Base-by-base conservation (phyloP, 2,797 vertebrate species). In the Manis javanica region DNA sequence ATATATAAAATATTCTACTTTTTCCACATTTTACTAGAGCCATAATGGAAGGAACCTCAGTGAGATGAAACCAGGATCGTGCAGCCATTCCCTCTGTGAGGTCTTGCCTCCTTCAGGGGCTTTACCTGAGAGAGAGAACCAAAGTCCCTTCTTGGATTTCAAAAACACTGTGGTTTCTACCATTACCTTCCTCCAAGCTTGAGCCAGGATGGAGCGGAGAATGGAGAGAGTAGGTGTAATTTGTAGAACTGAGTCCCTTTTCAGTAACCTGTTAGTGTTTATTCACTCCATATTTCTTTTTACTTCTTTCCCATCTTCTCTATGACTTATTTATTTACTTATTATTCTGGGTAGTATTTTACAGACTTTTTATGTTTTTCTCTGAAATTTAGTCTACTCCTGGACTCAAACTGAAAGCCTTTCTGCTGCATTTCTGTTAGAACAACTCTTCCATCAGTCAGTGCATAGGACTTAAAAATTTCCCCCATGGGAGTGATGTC, bases 381-480 rank as follows among this genome's bases (percentile, higher is more conserved):
- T 55, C 21, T 83, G 34, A 91, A 66, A 61, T 78, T 74, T 79
- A 19, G 2, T 91, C 19, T 59, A 14, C 13, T 91, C 26, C 16
- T 12, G 19, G 15, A 24, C 12, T 87, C 49, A 74, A 26, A 37
- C 23, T 84, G 3, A 59, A 82, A 61, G 23, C 15, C 1, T 9
- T 15, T 81, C 64, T 59, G 15, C 21, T 91, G 6, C 4, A 53
- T 68, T 24, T 79, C 31, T 74, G 4, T 85, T 78, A 39, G 85
- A n/a, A 79, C 15, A 85, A 37, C 19, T 51, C 26, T 72, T 37
- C 5, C n/a, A 14, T 46, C 4, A n/a, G 59, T 72, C 53, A 74
- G 0, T 53, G 18, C 1, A 31, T 8, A 66, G 15, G 1, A 79
- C 6, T 21, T 18, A 39, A 34, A 81, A 49, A 0, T 0, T 37